Evolutionary conservation across 2,888 invertebrate species (phyloP), one percentile per base, ranked within the genome.

Genomic region (Mythimna pallens): DNA sequence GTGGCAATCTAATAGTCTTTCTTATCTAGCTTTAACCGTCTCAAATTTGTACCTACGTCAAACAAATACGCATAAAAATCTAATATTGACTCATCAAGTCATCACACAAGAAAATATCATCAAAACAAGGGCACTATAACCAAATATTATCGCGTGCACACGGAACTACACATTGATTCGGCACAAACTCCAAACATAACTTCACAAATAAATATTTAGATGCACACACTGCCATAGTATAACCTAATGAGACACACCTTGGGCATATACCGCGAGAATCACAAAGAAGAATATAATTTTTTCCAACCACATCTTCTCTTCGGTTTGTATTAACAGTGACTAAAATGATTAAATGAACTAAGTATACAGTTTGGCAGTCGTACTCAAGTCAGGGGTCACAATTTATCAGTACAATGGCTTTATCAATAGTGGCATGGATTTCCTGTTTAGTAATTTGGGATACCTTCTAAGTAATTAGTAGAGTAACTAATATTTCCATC

Each of bases 311-410:
- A 81, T 84, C 66, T 47, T 80, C 61, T 22, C 57, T 17, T 52
- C 20, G 5, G n/a, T 58, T 65, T 43, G 43, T 14, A 20, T 52
- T 64, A 57, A 76, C 57, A 25, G 40, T 62, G 58, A 81, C 84
- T 84, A 81, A 70, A 65, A 68, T 10, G 17, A 65, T 84, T 76
- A 70, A 65, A 68, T 10, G 17, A 65, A 57, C 58, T 43, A 40
- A 68, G 67, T 78, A 62, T 70, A 54, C 66, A 70, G 66, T 76
- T 84, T 71, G 40, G 40, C 36, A 62, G 25, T 70, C 66, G 43
- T 22, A n/a, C 52, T 7, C 30, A 54, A 67, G 81, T 72, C 84
- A 84, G 61, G 77, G 84, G 84, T 81, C 81, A 84, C 1, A 20
- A 70, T 69, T 76, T 79, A 83, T 82, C 80, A 69, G 71, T 72